Base-by-base conservation (phyloP, 2,797 vertebrate species). In the Leuciscus waleckii region DNA sequence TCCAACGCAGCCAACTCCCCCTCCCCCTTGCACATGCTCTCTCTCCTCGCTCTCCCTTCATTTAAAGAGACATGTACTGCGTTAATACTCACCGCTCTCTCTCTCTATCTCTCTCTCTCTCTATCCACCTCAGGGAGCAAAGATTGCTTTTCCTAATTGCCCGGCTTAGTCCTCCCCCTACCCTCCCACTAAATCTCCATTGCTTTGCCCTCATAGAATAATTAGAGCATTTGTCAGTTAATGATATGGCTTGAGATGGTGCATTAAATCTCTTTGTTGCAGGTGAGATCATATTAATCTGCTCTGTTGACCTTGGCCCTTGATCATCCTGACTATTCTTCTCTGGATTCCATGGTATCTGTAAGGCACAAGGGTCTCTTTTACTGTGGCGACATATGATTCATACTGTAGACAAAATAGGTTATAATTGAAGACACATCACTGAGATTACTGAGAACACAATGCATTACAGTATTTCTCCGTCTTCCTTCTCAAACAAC, bases 1-100 rank as follows among this genome's bases (percentile, higher is more conserved):
- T 95, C 93, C 94, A 89, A 90, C 91, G 92, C 94, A 92, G 91
- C 92, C 93, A 89, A 90, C 43, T 81, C 65, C 35, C 83, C 87
- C 83, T 87, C 75, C 82, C 88, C 86, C 90, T 85, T 85, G 83
- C 67, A 54, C 81, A 69, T 51, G 63, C 85, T 86, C 90, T 93
- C 91, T 81, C 69, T 67, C 23, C 32, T 49, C 46, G 37, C 83
- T 73, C 79, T 69, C 77, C 81, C 84, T 81, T 91, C 63, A 77
- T 83, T 87, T 87, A 88, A 89, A 86, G 85, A 83, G 86, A 84
- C 88, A 91, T 80, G 61, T 73, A 65, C 77, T 79, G 67, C 92
- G 91, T 90, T 73, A 68, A 90, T 92, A 87, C 92, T 90, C 43
- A 39, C 39, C n/a, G 0, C 61, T 26, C 75, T n/a, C 82, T 61